Evolutionary conservation across 2,113 vertebrate species (phyloP), one percentile per base, ranked within the genome.

Genomic region (Glaucidium brasilianum): DNA sequence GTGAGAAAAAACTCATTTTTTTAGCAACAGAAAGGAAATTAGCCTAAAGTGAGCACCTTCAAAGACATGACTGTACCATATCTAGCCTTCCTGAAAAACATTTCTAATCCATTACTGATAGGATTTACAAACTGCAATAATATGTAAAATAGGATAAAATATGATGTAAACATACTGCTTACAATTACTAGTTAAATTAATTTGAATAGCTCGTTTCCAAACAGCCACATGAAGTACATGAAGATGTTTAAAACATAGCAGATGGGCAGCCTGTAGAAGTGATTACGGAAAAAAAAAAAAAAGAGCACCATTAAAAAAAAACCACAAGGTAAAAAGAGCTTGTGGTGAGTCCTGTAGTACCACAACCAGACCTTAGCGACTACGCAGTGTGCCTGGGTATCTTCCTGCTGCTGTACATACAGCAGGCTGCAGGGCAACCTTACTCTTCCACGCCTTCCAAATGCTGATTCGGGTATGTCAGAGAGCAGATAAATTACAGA

Each of bases 331-430:
- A 35, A 59, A 27, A 83, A 32, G 67, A 16, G 21, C 6, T 67
- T 64, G 88, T 60, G 85, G 77, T 49, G 37, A 77, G 59, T 20
- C 56, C 35, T 8, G 9, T 2, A 16, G 53, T 23, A 66, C 25
- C 67, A 29, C 29, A 72, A 23, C 23, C 74, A 80, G 67, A 27
- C 41, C 19, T 12, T 12, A 49, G 2, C 1, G 1, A 7, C 15
- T 12, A 4, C 0, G 0, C 30, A 5, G 58, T 0, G 18, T 41
- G 81, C 50, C 52, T 8, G 29, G 41, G 15, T 27, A 41, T 10
- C 11, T 45, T 39, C 78, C 69, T 19, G 35, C 35, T 39, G 47
- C 35, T 39, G 47, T 12, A 37, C 23, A 15, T 12, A 37, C 23
- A 15, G 64, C 13, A 32, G 39, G 32, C 72, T 68, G 64, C 69